phyloP scores from a whole-genome alignment of 2,797 vertebrate genomes.

The Danionella dracula region DNA sequence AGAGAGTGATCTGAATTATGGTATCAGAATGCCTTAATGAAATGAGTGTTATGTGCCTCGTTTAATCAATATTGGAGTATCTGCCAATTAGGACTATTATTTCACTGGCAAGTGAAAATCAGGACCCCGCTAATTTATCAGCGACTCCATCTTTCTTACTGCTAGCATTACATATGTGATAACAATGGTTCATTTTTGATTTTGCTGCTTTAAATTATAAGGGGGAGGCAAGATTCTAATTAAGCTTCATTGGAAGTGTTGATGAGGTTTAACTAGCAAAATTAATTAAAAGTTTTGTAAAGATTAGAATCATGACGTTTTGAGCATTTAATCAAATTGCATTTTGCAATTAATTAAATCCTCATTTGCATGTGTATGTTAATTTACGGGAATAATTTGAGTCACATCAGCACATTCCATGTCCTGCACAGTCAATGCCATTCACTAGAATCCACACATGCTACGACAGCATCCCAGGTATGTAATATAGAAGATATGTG shows the following conservation, averaged over 20 bases:
- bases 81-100: slow-evolving; percentile 74
- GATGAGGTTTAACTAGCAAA: slow-evolving; percentile 77
- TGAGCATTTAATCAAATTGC: slow-evolving; percentile 76
- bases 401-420: slow-evolving; percentile 52
- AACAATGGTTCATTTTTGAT: slow-evolving; percentile 74
- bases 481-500: slow-evolving; percentile 37
- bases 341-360: slow-evolving; percentile 71
- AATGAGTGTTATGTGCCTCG: slow-evolving; percentile 66
- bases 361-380: slow-evolving; percentile 72
- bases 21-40: slow-evolving; percentile 62
- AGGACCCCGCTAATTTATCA: slow-evolving; percentile 64
- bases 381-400: slow-evolving; percentile 64
- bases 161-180: slow-evolving; percentile 72
- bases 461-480: slow-evolving; percentile 34
- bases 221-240: slow-evolving; percentile 62
- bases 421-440: slow-evolving; percentile 16
- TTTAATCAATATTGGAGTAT: slow-evolving; percentile 80
- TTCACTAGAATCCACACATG: slow-evolving; percentile 20
- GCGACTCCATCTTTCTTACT: slow-evolving; percentile 61
- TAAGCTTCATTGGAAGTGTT: slow-evolving; percentile 74
- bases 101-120: slow-evolving; percentile 67
- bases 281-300: slow-evolving; percentile 77
- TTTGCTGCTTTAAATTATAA: slow-evolving; percentile 62
- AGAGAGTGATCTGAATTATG: slow-evolving; percentile 63
- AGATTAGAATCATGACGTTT: slow-evolving; percentile 79